phyloP scores from a whole-genome alignment of 2,888 invertebrate genomes.

The Lissocephala sabroskyi region DNA sequence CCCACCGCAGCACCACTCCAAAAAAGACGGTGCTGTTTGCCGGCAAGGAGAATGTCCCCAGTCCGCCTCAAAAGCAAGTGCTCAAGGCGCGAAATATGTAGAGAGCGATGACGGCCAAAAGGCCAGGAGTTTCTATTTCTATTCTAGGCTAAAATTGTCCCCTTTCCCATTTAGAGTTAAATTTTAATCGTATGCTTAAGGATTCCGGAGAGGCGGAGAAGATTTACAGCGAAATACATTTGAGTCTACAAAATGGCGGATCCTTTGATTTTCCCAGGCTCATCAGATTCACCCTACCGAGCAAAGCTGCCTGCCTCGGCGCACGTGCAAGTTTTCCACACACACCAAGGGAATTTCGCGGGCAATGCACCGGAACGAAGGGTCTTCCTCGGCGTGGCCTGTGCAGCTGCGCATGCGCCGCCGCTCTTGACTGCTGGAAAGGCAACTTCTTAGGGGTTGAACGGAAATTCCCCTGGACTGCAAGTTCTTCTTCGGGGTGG shows the following conservation, averaged over 20 bases:
- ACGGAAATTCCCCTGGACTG: conserved; percentile 5
- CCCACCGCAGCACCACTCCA: conserved; percentile 52
- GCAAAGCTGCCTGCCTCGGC: conserved; percentile 32
- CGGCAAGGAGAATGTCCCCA: conserved; percentile 71
- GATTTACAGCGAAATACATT: conserved; percentile 14
- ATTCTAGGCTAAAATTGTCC: conserved; percentile 29
- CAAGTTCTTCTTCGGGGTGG: conserved; percentile 15
- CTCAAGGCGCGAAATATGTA: conserved; percentile 67
- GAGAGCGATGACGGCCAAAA: background rate
- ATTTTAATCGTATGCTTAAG: conserved; percentile 33
- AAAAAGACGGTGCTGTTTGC: conserved; percentile 69
- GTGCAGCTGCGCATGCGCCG: conserved; percentile 52
- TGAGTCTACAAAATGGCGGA: conserved; percentile 23
- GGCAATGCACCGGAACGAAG: conserved; percentile 15
- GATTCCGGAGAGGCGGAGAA: background rate
- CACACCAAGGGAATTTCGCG: conserved; percentile 23
- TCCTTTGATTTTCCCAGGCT: conserved; percentile 1
- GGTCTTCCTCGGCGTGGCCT: no score
- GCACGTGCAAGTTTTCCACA: conserved; percentile 25
- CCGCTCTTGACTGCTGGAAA: conserved; percentile 1
- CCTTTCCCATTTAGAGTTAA: background rate
- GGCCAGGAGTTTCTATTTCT: background rate
- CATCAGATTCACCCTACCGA: no score
- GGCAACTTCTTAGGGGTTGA: background rate
- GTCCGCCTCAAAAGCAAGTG: conserved; percentile 68